Evolutionary conservation across 1,140 invertebrate species (phyloP).

Genomic region (Ylistrum balloti): DNA sequence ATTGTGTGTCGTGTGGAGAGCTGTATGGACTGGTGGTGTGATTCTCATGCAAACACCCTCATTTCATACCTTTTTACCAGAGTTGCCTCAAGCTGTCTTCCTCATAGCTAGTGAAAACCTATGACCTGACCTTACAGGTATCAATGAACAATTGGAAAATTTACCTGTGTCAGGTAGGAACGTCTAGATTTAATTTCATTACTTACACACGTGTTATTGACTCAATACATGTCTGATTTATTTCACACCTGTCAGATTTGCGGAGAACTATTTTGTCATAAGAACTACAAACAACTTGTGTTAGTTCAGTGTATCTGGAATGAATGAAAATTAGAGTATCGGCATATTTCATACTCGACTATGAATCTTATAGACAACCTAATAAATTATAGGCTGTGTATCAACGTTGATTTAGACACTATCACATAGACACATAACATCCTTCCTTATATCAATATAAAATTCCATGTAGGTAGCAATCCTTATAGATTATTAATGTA

Average conservation of each 20-base stretch:
- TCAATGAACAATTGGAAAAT: neutral
- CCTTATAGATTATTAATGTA: neutral
- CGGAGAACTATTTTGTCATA: neutral
- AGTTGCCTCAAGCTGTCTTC: neutral
- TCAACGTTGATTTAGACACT: neutral
- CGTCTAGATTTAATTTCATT: slow-evolving; percentile 11
- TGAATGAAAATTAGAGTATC: neutral
- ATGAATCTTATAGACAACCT: neutral
- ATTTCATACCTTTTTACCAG: slow-evolving; percentile 18
- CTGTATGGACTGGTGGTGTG: neutral
- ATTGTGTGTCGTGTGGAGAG: neutral
- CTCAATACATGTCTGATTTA: neutral
- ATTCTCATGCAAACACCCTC: neutral
- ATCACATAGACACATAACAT: neutral
- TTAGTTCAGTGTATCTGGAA: neutral
- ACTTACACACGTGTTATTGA: neutral
- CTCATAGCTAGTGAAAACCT: neutral
- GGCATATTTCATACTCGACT: neutral
- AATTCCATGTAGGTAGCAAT: neutral
- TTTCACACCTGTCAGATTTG: neutral
- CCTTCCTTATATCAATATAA: too few species aligned
- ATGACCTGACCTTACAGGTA: neutral
- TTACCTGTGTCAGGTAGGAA: slow-evolving; percentile 4
- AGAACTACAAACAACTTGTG: neutral
- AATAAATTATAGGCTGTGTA: neutral